Evolutionary conservation across 2,113 vertebrate species (phyloP), one percentile per base, ranked within the genome.

Genomic region (Neofelis nebulosa): DNA sequence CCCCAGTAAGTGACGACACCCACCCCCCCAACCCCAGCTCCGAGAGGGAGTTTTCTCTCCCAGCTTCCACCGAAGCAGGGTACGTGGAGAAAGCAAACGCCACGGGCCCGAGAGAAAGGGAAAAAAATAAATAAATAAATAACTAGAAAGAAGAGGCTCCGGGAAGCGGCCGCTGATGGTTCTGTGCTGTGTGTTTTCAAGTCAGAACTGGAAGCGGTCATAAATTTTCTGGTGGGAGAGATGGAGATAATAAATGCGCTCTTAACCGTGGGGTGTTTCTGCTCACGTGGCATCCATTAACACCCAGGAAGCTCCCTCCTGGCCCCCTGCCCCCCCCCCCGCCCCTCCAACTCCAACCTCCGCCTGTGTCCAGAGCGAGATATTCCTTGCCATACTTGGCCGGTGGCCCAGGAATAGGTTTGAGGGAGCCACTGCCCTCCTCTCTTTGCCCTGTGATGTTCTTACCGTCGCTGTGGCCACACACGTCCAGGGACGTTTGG

Each of bases 161-260:
- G 41, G 31, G 1, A 27, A 19, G 36, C 0, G 2, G 33, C 3
- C 2, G 3, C 87, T 52, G 66, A 3, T 36, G 57, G 12, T 27
- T 18, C 36, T 52, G 48, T 19, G 86, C 68, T 81, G 41, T 4
- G 41, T 4, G 95, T 98, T 98, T 98, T 98, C 98, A 98, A 98
- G 98, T 98, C 98, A 95, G 98, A 87, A 88, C 93, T 98, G 97
- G 98, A 98, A 98, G 95, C n/a, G n/a, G 95, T 96, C 98, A 87
- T 98, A 98, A 98, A 99, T 99, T 98, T 98, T 88, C 97, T 97
- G 96, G 97, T 98, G 98, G 97, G 96, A 98, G 98, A 97, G 96
- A 97, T 76, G 97, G 97, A 82, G 97, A 98, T 98, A 97, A 98
- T 98, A 98, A 98, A 98, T 85, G 94, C 97, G 57, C 98, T 99